A percentile compares a stretch with the other conserved stretches of the same genome.
phyloP scores from a whole-genome alignment of 2,797 vertebrate genomes.

The Sciurus vulgaris region DNA sequence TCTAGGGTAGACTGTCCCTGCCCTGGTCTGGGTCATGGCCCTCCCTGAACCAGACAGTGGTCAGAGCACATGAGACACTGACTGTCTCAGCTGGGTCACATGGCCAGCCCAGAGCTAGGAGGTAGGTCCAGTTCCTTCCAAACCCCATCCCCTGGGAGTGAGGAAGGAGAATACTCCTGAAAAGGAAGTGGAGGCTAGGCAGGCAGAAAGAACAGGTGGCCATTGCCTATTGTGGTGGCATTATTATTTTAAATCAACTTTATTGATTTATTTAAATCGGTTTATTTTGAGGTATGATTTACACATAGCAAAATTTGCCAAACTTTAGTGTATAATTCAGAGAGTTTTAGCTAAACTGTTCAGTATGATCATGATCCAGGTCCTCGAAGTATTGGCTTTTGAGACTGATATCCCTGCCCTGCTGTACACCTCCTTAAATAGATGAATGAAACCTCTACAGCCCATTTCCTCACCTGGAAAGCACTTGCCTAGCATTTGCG shows the following conservation, averaged over 20 bases:
- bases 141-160: neutral
- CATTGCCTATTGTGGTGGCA: neutral
- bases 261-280: conserved; percentile 17
- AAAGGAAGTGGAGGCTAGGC: neutral
- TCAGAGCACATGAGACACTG: neutral
- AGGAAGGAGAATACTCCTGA: neutral
- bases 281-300: neutral
- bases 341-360: neutral
- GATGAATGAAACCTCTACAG: neutral
- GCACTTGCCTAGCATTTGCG: neutral
- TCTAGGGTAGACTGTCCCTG: neutral
- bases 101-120: neutral
- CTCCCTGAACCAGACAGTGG: neutral
- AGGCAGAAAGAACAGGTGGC: neutral
- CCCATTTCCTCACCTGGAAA: neutral
- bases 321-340: neutral
- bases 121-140: neutral
- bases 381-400: neutral
- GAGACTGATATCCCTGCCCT: neutral
- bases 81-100: neutral
- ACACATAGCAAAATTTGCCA: neutral
- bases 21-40: neutral
- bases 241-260: neutral
- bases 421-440: neutral
- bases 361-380: accelerated